phyloP scores from a whole-genome alignment of 1,140 invertebrate species.

The Vollenhovia emeryi region DNA sequence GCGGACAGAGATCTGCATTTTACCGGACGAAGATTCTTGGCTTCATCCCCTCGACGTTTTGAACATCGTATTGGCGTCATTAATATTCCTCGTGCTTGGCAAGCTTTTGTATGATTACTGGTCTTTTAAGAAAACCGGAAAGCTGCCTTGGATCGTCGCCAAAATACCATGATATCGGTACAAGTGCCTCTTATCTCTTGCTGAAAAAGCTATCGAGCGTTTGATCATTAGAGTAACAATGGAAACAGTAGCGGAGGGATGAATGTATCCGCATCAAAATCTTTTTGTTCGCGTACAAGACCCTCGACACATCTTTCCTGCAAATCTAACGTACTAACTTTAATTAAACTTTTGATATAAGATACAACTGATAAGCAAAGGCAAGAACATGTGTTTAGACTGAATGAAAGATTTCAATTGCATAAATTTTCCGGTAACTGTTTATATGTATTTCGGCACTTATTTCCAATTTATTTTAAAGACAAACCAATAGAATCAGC shows the following conservation, averaged over 20 bases:
- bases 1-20: slow-evolving; percentile 89
- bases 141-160: slow-evolving; percentile 92
- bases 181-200: neutral
- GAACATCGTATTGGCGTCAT: slow-evolving; percentile 88
- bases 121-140: slow-evolving; percentile 91
- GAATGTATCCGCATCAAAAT: slow-evolving; percentile 1
- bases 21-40: slow-evolving; percentile 84
- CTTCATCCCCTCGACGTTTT: slow-evolving; percentile 89
- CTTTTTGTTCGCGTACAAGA: neutral
- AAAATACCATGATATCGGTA: slow-evolving; percentile 87
- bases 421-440: neutral
- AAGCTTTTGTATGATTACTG: slow-evolving; percentile 94
- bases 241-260: neutral
- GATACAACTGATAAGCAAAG: neutral
- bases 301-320: neutral
- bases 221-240: neutral
- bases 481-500: neutral
- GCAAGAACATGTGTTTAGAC: neutral
- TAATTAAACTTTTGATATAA: neutral
- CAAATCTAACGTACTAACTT: neutral
- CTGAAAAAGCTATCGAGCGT: neutral
- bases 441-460: neutral
- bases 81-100: slow-evolving; percentile 90
- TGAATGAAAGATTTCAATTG: neutral
- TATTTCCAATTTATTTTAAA: slow-evolving; percentile 28